Evolutionary conservation across 2,888 invertebrate genomes (phyloP), one percentile per base, ranked within the genome.

Genomic region (Brachyptera risi): DNA sequence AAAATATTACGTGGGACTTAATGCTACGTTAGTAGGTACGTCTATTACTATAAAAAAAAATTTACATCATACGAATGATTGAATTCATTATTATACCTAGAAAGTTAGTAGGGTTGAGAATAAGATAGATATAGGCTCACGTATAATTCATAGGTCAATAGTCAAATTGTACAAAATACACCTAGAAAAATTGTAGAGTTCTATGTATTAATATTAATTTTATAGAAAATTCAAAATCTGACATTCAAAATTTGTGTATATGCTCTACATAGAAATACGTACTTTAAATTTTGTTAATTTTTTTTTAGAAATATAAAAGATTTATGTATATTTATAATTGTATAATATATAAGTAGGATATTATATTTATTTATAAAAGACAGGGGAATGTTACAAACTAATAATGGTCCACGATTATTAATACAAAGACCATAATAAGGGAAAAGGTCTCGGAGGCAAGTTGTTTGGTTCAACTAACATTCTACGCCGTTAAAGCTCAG

Each of bases 221-320:
- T 11, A 44, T 44, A 19, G 21, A 44, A 44, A 44, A 44, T 44
- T 31, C 31, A 31, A 31, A 31, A 31, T n/a, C n/a, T n/a, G n/a
- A n/a, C n/a, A n/a, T n/a, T n/a, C n/a, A n/a, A n/a, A n/a, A n/a
- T n/a, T n/a, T n/a, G 11, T 31, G 31, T 31, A 31, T 31, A 7
- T 31, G 5, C 11, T 7, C 11, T 31, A 31, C 31, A 5, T 31
- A 31, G 5, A 5, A 31, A 5, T 31, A 31, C 7, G 5, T 11
- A 11, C 11, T 31, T 31, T 31, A 7, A 11, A 31, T 7, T 31
- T 31, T 5, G 7, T 31, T 44, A n/a, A n/a, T 27, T 27, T 9
- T 54, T 35, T 23, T 19, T 54, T 19, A 54, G 54, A 54, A 54
- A 54, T 54, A 54, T 54, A 54, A 26, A 26, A 50, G 50, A 50